Base-by-base conservation (phyloP, 2,888 invertebrate genomes). In the Panorpa germanica region DNA sequence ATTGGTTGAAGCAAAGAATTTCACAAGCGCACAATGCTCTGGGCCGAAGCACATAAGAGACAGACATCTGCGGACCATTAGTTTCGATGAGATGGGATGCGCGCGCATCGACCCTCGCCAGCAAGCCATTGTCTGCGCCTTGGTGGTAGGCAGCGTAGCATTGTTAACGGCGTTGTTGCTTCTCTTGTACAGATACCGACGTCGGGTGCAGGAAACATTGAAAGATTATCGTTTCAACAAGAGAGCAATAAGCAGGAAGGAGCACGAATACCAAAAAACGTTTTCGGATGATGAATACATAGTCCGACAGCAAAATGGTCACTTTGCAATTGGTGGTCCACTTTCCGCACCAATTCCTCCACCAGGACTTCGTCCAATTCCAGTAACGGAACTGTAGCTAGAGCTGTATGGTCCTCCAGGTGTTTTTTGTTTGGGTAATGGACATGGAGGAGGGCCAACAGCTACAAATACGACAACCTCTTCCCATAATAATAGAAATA, bases 371-470 rank as follows among this genome's bases (percentile, higher is more conserved):
- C 63, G 70, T 48, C 77, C 80, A 12, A 77, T 83, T 47, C 85
- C 85, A 41, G 82, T 83, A 46, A 85, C 85, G 63, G 85, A 83
- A 54, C 82, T 85, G 78, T 85, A 83, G 82, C 83, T 83, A 82
- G 82, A 83, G 68, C 77, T 81, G 61, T 80, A 81, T 78, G 81
- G 82, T 70, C 80, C 81, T 63, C 74, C 68, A 63, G 72, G 63
- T 70, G 75, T 65, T 57, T 76, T 63, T 63, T 76, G 71, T 68
- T 62, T 76, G n/a, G n/a, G n/a, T n/a, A n/a, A n/a, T n/a, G n/a
- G n/a, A 63, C 70, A 72, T 44, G 65, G 64, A 48, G 63, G 61
- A 46, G 61, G 50, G 33, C 53, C 59, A 38, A 41, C 45, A 55
- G 56, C 48, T 50, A 57, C 42, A 50, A 53, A 46, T 57, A 61